Evolutionary conservation across 2,797 vertebrate genomes (phyloP).

Genomic region (Kryptolebias ocellatus): DNA sequence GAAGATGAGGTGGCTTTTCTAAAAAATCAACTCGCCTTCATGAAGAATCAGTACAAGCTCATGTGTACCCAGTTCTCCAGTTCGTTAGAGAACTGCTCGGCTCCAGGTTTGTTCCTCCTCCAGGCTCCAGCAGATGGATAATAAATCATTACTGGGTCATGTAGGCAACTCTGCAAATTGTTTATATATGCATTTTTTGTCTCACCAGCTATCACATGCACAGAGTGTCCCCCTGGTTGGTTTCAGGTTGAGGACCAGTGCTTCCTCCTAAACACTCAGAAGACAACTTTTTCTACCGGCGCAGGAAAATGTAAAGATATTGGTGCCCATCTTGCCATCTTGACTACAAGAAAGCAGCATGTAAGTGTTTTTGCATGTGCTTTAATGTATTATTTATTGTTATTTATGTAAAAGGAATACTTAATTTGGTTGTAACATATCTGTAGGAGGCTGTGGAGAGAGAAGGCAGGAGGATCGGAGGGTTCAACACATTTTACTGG

Average conservation of each 20-base stretch:
- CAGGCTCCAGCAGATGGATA: constrained; percentile 2
- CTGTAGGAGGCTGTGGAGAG: constrained; percentile 35
- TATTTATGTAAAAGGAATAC: neutral
- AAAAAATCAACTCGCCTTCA: constrained; percentile 14
- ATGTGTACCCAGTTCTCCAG: constrained; percentile 16
- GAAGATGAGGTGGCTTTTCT: constrained; percentile 9
- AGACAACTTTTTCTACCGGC: neutral
- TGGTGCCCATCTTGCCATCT: constrained; percentile 34
- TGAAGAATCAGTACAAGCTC: constrained; percentile 23
- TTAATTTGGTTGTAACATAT: neutral
- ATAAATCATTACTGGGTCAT: neutral
- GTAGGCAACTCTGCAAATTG: neutral
- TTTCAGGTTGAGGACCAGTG: constrained; percentile 30
- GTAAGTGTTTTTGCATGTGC: constrained; percentile 17
- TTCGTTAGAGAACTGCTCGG: constrained; percentile 29
- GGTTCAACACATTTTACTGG: constrained; percentile 22
- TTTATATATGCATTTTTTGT: neutral
- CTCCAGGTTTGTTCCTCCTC: constrained; percentile 22
- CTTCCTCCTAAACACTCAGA: constrained; percentile 17
- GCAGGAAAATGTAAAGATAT: constrained; percentile 1
- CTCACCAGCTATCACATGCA: constrained; percentile 14
- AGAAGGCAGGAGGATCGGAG: constrained; percentile 15
- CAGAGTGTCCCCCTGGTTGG: constrained; percentile 23
- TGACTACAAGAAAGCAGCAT: constrained; percentile 38
- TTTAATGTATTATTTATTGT: neutral